Conservation (phyloP, 2,888 invertebrate genomes). For the Microchrysa polita region DNA sequence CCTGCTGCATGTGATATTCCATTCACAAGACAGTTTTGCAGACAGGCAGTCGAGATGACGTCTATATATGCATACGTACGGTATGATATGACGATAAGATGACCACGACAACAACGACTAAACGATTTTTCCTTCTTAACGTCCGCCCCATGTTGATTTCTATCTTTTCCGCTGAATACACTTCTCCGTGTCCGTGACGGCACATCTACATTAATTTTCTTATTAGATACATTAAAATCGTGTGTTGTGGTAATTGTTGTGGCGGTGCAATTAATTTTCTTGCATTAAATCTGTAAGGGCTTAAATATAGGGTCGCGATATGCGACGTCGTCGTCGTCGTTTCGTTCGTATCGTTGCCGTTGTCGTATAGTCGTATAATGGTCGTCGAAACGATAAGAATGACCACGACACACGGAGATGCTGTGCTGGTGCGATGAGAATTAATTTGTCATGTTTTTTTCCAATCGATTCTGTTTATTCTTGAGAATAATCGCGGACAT, state of each 20-base stretch:
- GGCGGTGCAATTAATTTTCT: conserved; percentile 31
- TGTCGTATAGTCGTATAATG: too few species aligned
- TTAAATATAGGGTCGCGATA: background rate
- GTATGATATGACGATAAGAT: background rate
- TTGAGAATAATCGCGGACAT: conserved; percentile 3
- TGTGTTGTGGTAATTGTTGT: conserved; percentile 38
- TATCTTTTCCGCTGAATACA: background rate
- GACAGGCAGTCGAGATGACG: too few species aligned
- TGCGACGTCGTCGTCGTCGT: conserved; percentile 4
- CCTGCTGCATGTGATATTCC: too few species aligned
- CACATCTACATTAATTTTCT: conserved; percentile 32
- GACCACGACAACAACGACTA: background rate
- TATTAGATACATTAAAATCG: conserved; percentile 38
- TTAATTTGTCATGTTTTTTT: conserved; percentile 39
- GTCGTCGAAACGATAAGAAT: background rate
- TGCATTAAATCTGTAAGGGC: conserved; percentile 1
- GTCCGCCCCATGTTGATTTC: background rate
- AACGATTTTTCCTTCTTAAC: background rate
- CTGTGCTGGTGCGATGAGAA: conserved; percentile 10
- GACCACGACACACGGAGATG: background rate
- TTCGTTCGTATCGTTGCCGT: background rate
- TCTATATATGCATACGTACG: too few species aligned
- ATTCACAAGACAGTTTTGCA: too few species aligned
- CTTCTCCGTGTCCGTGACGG: background rate
- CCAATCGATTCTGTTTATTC: conserved; percentile 35